A percentile compares a stretch with the other conserved stretches of the same genome.
These are phyloP conservation scores for Pseudolycoriella hygida DNA, from an alignment of 2,888 invertebrate genomes.

Conservation along the genomic window DNA sequence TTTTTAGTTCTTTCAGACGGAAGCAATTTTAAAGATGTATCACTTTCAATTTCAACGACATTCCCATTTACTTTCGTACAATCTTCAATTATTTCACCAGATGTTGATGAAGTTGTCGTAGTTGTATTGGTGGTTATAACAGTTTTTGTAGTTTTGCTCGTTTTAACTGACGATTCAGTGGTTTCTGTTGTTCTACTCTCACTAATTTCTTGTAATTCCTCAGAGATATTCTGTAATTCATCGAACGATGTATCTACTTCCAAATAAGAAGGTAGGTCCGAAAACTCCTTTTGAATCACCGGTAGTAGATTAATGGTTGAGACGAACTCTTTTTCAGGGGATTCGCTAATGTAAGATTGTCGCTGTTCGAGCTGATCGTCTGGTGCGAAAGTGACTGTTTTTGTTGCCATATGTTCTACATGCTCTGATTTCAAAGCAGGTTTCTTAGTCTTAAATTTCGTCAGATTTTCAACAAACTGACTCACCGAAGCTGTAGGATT, in stretches of 20 bases:
- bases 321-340: too few relatives aligned
- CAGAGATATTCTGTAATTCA: too few relatives aligned
- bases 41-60: background rate
- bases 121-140: background rate
- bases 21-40: conserved; percentile 5
- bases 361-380: background rate
- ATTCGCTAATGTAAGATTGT: background rate
- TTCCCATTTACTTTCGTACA: background rate
- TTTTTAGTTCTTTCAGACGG: conserved; percentile 23
- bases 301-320: too few relatives aligned
- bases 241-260: too few relatives aligned
- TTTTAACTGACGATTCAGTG: background rate
- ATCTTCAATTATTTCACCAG: background rate
- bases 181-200: too few relatives aligned
- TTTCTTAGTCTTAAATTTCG: background rate
- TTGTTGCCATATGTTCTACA: background rate
- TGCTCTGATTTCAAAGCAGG: background rate
- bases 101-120: too few relatives aligned
- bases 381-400: background rate
- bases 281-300: too few relatives aligned
- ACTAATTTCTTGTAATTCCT: too few relatives aligned
- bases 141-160: background rate
- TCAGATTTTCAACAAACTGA: background rate
- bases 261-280: too few relatives aligned
- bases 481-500: background rate